Conservation (phyloP, 2,797 vertebrate species). For the Gallinago nigripennis region DNA sequence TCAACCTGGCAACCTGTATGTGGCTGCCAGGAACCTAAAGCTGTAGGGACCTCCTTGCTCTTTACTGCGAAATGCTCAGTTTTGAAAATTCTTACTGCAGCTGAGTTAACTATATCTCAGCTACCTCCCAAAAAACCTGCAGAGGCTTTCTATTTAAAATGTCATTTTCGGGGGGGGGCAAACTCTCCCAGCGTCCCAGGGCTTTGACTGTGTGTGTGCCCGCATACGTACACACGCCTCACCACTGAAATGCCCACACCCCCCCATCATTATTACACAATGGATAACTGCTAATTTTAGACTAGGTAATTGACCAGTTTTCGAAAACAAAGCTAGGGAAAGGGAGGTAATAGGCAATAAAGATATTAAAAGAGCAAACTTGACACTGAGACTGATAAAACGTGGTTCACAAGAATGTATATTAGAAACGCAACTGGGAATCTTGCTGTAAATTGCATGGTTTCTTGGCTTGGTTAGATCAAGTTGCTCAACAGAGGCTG, state of each 20-base stretch:
- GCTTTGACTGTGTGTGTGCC: neutral
- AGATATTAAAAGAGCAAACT: neutral
- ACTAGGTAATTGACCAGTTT: neutral
- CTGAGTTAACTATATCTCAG: neutral
- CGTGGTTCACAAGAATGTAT: neutral
- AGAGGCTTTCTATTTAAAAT: neutral
- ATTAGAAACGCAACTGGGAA: neutral
- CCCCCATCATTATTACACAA: neutral
- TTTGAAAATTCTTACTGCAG: neutral
- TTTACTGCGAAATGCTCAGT: neutral
- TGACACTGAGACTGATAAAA: neutral
- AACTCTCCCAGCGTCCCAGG: neutral
- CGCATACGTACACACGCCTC: fast-evolving
- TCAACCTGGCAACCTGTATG: neutral
- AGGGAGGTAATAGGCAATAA: neutral
- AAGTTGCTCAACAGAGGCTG: neutral
- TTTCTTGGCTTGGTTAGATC: neutral
- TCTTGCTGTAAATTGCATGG: neutral
- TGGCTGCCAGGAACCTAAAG: neutral
- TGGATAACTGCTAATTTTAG: neutral
- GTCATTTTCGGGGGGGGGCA: neutral
- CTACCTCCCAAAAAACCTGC: neutral
- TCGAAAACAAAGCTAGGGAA: neutral
- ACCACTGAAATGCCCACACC: neutral
- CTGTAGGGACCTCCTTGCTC: neutral